These are phyloP conservation scores for Zeugodacus cucurbitae DNA, from an alignment of 1,140 invertebrate species.

Conservation along the genomic window DNA sequence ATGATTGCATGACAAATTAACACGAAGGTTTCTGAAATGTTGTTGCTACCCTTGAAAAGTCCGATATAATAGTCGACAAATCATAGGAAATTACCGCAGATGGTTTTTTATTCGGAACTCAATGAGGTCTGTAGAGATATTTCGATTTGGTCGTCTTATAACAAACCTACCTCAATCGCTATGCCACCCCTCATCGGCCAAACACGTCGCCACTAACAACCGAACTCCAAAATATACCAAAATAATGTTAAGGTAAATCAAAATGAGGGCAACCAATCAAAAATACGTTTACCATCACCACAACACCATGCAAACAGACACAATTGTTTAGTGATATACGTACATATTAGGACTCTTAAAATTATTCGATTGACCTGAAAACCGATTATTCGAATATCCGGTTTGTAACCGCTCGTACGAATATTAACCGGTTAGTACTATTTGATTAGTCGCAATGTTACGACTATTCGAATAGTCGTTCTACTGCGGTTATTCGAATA, in stretches of 20 bases:
- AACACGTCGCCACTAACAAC: constrained; percentile 19
- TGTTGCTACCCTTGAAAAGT: too few relatives aligned
- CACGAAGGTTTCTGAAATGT: too few relatives aligned
- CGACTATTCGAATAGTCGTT: too few relatives aligned
- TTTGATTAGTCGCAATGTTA: too few relatives aligned
- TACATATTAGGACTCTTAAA: too few relatives aligned
- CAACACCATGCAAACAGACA: neutral
- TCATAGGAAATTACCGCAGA: neutral
- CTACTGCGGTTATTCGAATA: too few relatives aligned
- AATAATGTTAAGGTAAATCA: neutral
- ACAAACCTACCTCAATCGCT: neutral
- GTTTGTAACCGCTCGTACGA: too few relatives aligned
- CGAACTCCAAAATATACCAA: neutral
- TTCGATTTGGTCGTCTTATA: neutral
- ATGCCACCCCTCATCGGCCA: neutral
- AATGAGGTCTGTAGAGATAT: neutral
- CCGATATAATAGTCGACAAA: neutral
- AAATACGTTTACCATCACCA: neutral
- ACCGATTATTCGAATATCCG: too few relatives aligned
- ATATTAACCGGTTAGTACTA: too few relatives aligned
- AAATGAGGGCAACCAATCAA: constrained; percentile 4
- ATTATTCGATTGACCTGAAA: too few relatives aligned
- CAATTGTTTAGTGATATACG: neutral
- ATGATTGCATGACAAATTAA: neutral
- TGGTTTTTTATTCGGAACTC: neutral